Evolutionary conservation across 2,797 vertebrate genomes (phyloP).

Genomic region (Discoglossus pictus): DNA sequence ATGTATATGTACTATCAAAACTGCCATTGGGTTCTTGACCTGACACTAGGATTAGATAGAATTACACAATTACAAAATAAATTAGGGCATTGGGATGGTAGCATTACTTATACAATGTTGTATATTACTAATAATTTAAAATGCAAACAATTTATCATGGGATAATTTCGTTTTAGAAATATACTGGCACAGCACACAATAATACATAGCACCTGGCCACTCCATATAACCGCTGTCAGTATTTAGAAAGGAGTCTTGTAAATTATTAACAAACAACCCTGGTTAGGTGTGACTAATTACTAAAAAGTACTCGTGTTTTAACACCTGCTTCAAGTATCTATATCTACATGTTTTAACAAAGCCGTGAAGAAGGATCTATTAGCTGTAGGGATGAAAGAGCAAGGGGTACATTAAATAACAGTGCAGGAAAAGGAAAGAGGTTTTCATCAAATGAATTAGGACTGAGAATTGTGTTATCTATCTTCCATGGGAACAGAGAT

Average conservation of each 20-base stretch:
- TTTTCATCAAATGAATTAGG: neutral
- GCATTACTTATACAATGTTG: too few relatives aligned
- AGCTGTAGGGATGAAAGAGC: conserved; percentile 18
- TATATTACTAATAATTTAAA: too few relatives aligned
- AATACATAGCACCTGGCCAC: neutral
- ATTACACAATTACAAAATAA: too few relatives aligned
- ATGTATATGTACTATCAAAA: too few relatives aligned
- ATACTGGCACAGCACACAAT: too few relatives aligned
- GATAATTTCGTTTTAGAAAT: too few relatives aligned
- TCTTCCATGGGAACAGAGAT: conserved; percentile 10
- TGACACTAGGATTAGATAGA: too few relatives aligned
- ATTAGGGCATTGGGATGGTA: too few relatives aligned
- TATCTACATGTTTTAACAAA: conserved; percentile 16
- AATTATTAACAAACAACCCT: conserved; percentile 27
- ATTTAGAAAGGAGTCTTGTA: conserved; percentile 1
- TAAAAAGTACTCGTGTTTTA: conserved; percentile 14
- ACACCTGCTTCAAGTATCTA: conserved; percentile 34
- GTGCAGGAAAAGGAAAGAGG: neutral
- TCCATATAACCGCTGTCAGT: neutral
- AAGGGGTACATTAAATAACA: neutral
- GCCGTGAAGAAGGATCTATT: conserved; percentile 15
- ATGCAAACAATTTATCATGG: too few relatives aligned
- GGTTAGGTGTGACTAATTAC: neutral
- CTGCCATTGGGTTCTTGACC: too few relatives aligned
- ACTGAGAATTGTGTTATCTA: too few relatives aligned